phyloP scores from a whole-genome alignment of 2,797 vertebrate species.

The Sebastes oblongus region DNA sequence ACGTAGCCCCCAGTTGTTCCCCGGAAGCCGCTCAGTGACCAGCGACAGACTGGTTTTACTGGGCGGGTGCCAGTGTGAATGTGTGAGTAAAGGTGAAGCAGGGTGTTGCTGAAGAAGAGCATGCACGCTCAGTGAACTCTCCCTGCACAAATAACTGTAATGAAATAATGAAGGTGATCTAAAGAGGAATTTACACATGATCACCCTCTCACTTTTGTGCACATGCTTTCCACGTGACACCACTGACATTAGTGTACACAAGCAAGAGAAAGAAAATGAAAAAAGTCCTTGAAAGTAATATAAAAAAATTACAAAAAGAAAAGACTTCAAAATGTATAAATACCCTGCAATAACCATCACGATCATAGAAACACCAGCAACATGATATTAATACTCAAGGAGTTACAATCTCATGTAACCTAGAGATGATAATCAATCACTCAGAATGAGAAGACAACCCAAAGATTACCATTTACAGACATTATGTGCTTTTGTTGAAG shows the following conservation, averaged over 20 bases:
- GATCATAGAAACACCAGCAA: conserved; percentile 79
- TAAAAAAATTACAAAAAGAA: conserved; percentile 50
- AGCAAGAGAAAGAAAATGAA: conserved; percentile 59
- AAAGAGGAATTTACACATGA: conserved; percentile 1
- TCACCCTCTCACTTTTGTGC: conserved; percentile 61
- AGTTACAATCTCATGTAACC: conserved; percentile 73
- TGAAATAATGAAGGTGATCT: background rate
- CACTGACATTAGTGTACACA: conserved; percentile 67
- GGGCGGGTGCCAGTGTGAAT: background rate
- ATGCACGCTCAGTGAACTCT: conserved; percentile 39
- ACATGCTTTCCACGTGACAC: conserved; percentile 74
- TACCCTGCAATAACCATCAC: conserved; percentile 80
- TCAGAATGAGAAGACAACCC: conserved; percentile 70
- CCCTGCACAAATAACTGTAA: background rate
- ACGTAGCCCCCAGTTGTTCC: background rate
- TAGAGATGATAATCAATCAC: conserved; percentile 68
- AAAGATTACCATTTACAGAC: conserved; percentile 79
- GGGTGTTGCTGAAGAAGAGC: conserved; percentile 20
- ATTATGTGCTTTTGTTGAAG: conserved; percentile 71
- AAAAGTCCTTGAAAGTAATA: conserved; percentile 52
- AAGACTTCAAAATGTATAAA: conserved; percentile 64
- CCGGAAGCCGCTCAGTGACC: conserved; percentile 4
- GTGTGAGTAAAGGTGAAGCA: background rate
- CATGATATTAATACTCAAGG: conserved; percentile 73
- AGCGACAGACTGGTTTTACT: background rate